A percentile compares a stretch with the other conserved stretches of the same genome.
Conservation (phyloP, 2,113 vertebrate species). For the Ameiurus melas region DNA sequence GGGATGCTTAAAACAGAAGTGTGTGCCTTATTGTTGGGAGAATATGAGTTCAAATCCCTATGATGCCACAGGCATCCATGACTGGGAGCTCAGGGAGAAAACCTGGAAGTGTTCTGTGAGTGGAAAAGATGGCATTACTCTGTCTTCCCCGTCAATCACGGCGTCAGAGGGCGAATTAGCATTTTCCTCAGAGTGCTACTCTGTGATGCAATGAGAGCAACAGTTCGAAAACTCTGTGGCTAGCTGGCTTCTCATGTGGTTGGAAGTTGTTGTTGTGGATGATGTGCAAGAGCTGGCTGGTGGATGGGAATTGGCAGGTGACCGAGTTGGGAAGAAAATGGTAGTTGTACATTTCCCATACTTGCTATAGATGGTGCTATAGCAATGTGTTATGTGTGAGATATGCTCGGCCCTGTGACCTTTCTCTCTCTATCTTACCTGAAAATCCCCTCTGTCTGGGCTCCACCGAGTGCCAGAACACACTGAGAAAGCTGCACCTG, state of each 20-base stretch:
- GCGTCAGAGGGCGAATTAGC: background rate
- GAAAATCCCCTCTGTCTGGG: slow-evolving; percentile 79
- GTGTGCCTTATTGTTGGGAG: background rate
- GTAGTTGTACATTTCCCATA: background rate
- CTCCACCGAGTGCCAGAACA: slow-evolving; percentile 76
- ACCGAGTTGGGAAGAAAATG: background rate
- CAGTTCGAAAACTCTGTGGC: background rate
- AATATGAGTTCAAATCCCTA: background rate
- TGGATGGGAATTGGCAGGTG: background rate
- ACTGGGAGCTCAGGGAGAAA: background rate
- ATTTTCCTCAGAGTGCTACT: background rate
- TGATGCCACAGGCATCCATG: background rate
- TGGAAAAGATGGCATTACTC: background rate
- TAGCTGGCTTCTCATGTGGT: background rate
- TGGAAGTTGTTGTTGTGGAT: background rate
- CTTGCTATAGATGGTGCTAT: background rate
- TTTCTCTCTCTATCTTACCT: slow-evolving; percentile 65
- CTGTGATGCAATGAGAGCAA: background rate
- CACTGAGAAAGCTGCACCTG: slow-evolving; percentile 79
- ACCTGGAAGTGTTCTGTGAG: background rate
- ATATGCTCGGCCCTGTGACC: background rate
- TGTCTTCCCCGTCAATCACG: background rate
- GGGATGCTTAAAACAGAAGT: background rate
- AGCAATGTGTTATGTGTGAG: background rate
- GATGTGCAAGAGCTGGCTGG: background rate